Conservation (phyloP, 2,113 vertebrate species). For the Sterrhoptilus dennistouni region DNA sequence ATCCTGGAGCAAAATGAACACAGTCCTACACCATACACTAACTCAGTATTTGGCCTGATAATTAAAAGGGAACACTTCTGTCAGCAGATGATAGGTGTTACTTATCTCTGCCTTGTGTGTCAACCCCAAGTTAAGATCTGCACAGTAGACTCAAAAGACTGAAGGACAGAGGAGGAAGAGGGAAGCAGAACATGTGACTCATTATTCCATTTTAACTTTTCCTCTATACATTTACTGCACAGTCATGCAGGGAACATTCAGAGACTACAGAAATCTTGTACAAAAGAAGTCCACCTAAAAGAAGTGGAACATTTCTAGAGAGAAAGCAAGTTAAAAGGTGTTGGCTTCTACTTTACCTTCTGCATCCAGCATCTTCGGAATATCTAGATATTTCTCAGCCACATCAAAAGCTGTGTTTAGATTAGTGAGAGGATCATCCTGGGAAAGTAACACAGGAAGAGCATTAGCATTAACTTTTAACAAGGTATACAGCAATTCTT, state of each 20-base stretch:
- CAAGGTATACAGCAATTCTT: not conserved
- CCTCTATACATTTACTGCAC: not conserved
- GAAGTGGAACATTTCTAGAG: constrained; percentile 24
- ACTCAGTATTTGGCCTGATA: not conserved
- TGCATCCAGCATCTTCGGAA: constrained; percentile 94
- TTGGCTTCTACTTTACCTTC: constrained; percentile 81
- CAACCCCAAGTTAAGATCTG: not conserved
- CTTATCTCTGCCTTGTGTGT: not conserved
- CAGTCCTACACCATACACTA: not conserved
- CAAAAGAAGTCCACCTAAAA: constrained; percentile 32
- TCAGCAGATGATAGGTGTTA: not conserved
- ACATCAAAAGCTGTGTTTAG: constrained; percentile 94
- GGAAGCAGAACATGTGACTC: not conserved
- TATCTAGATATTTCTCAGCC: constrained; percentile 92
- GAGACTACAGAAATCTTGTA: not conserved
- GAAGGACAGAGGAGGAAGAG: not conserved
- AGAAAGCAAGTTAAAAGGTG: not conserved
- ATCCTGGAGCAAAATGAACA: not conserved
- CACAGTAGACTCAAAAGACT: not conserved
- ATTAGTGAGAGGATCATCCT: constrained; percentile 93
- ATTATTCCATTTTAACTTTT: not conserved
- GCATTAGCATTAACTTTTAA: not conserved
- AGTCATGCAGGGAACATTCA: not conserved
- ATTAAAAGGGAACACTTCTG: not conserved
- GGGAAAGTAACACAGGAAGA: constrained; percentile 14